Evolutionary conservation across 2,888 invertebrate genomes (phyloP), one percentile per base, ranked within the genome.

Genomic region (Gastracanthus pulcherrimus): DNA sequence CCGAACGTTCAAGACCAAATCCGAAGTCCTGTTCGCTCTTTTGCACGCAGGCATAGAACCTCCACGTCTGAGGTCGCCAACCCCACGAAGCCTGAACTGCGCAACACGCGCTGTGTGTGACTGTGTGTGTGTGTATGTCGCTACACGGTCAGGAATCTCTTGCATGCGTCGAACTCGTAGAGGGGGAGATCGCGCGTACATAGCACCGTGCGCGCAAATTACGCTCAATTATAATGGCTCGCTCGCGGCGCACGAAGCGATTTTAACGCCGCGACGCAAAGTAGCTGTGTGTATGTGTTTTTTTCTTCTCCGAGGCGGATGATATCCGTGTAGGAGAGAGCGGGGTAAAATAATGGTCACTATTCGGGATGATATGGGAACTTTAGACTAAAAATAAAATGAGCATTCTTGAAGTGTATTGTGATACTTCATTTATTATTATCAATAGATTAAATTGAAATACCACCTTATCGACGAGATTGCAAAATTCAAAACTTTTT

Each of bases 151-250:
- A 11, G 72, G 29, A 74, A 60, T 60, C 72, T 45, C 31, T 74
- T 60, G 60, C 58, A 62, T 38, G 51, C 72, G 48, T 31, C 34
- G 34, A 45, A 45, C 45, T 36, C 23, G 16, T 23, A 16, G 62
- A 16, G 29, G 13, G 34, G 45, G 23, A 26, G 55, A 16, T 16
- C 36, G 9, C 34, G 34, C 34, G 45, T 26, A n/a, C n/a, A n/a
- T n/a, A n/a, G n/a, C n/a, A n/a, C n/a, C n/a, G n/a, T n/a, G 23
- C 60, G 45, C 67, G 69, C 70, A 77, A 77, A 77, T 77, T 77
- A 70, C 77, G 70, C 70, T 70, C 77, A 36, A 77, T 77, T 77
- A 77, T 70, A 66, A 66, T 66, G 76, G 26, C 11, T 11, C 51
- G 19, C 70, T 69, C 36, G n/a, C 70, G 55, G 70, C 36, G 36